These are phyloP conservation scores for Haliclona indistincta DNA, from an alignment of 37 sponge, comb jelly and placozoan species.

Conservation along the genomic window DNA sequence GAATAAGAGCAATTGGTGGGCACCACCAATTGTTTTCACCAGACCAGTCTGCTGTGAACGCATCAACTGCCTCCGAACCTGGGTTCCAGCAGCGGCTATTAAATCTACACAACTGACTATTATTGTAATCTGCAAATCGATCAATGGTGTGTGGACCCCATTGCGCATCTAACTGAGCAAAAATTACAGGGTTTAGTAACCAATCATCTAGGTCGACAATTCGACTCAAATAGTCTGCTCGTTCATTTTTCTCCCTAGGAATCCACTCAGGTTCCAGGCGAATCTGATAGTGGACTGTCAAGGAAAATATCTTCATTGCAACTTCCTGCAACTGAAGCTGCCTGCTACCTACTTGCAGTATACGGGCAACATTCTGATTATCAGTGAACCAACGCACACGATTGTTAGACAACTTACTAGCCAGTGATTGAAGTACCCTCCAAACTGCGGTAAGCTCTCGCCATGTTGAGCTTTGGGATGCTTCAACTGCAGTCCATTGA, in stretches of 20 bases:
- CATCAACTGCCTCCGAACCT: too few species aligned
- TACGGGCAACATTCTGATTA: slow-evolving; percentile 15
- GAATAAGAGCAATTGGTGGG: too few species aligned
- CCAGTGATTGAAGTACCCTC: too few species aligned
- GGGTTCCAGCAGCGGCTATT: too few species aligned
- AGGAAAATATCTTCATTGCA: slow-evolving; percentile 10
- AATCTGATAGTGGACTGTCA: background rate
- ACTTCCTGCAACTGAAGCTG: background rate
- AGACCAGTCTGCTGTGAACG: too few species aligned
- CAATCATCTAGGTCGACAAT: slow-evolving; percentile 38
- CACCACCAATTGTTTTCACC: too few species aligned
- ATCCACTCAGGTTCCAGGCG: slow-evolving; percentile 40
- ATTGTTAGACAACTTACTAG: too few species aligned
- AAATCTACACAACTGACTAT: too few species aligned
- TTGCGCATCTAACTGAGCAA: background rate
- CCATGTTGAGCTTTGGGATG: background rate
- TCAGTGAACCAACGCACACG: slow-evolving; percentile 11
- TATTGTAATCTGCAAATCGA: too few species aligned
- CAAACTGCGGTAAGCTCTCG: slow-evolving; percentile 1
- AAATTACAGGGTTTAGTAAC: slow-evolving; percentile 11
- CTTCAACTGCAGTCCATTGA: background rate
- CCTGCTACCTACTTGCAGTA: background rate
- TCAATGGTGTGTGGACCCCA: slow-evolving; percentile 59
- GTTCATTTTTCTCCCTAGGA: slow-evolving; percentile 26
- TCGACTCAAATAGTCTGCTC: background rate